Evolutionary conservation across 2,113 vertebrate species (phyloP).

Genomic region (Aldabrachelys gigantea): DNA sequence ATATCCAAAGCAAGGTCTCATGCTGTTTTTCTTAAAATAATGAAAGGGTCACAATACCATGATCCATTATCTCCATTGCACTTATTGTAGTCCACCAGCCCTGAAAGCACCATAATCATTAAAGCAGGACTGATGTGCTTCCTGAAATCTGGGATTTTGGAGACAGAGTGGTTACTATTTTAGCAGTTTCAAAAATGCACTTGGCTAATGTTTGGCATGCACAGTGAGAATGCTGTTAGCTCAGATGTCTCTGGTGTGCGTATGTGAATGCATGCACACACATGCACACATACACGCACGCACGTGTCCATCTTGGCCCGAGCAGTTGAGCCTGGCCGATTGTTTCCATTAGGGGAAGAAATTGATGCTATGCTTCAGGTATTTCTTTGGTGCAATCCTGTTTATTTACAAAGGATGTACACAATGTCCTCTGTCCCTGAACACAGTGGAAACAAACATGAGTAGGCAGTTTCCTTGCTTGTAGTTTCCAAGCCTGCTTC

Average conservation of each 20-base stretch:
- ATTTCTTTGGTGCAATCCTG: background rate
- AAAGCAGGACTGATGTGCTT: background rate
- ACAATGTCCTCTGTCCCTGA: background rate
- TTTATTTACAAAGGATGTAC: background rate
- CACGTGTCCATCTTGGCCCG: background rate
- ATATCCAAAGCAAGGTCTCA: background rate
- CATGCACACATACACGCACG: fast-evolving
- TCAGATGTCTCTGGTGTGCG: background rate
- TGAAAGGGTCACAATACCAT: background rate
- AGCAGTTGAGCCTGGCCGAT: background rate
- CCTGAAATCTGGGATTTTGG: background rate
- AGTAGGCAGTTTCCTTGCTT: background rate
- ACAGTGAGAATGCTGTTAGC: background rate
- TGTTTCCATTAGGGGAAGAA: background rate
- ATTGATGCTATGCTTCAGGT: background rate
- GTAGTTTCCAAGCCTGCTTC: background rate
- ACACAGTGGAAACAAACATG: background rate
- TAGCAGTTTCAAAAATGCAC: background rate
- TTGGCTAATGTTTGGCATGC: background rate
- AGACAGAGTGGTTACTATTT: background rate
- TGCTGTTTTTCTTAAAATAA: background rate
- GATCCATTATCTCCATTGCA: background rate
- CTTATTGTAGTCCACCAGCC: background rate
- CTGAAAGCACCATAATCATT: background rate
- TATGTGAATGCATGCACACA: too few species aligned